phyloP scores from a whole-genome alignment of 2,888 invertebrate species.

The Cybosia mesomella region DNA sequence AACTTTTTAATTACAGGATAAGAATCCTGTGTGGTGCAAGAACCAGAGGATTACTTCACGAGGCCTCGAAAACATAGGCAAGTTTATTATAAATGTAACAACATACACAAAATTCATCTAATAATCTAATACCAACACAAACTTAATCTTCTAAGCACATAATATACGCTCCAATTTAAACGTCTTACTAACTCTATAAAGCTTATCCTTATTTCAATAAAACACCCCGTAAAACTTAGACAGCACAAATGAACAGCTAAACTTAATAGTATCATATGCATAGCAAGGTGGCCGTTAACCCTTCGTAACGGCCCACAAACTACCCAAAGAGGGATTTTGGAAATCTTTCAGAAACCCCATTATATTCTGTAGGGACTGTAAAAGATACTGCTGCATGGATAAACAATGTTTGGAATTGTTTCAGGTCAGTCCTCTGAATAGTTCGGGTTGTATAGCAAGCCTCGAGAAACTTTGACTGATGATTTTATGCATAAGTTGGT shows the following conservation, averaged over 20 bases:
- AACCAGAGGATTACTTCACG: too few relatives aligned
- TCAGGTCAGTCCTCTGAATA: slow-evolving; percentile 42
- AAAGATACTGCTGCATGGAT: slow-evolving; percentile 47
- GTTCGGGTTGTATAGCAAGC: slow-evolving; percentile 32
- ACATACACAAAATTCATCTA: not conserved
- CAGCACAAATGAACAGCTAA: slow-evolving; percentile 46
- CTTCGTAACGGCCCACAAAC: slow-evolving; percentile 42
- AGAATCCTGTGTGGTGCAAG: too few relatives aligned
- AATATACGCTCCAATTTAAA: slow-evolving; percentile 22
- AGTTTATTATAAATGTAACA: too few relatives aligned
- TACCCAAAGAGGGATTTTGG: slow-evolving; percentile 45
- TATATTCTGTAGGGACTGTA: slow-evolving; percentile 49
- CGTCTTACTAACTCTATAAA: slow-evolving; percentile 21
- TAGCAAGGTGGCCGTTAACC: slow-evolving; percentile 43
- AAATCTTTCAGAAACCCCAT: slow-evolving; percentile 49
- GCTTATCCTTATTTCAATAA: slow-evolving; percentile 40
- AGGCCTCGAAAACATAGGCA: too few relatives aligned
- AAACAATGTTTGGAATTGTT: slow-evolving; percentile 53
- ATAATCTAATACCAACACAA: not conserved
- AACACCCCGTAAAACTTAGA: slow-evolving; percentile 39
- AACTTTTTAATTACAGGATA: too few relatives aligned
- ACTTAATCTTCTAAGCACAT: slow-evolving; percentile 21
- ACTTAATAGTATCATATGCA: slow-evolving; percentile 47
- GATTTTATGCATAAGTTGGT: slow-evolving; percentile 32
- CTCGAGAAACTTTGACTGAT: slow-evolving; percentile 39